A percentile compares a stretch with the other conserved stretches of the same genome.
Conservation (phyloP, 1,140 invertebrate genomes). For the Archivesica marissinica region DNA sequence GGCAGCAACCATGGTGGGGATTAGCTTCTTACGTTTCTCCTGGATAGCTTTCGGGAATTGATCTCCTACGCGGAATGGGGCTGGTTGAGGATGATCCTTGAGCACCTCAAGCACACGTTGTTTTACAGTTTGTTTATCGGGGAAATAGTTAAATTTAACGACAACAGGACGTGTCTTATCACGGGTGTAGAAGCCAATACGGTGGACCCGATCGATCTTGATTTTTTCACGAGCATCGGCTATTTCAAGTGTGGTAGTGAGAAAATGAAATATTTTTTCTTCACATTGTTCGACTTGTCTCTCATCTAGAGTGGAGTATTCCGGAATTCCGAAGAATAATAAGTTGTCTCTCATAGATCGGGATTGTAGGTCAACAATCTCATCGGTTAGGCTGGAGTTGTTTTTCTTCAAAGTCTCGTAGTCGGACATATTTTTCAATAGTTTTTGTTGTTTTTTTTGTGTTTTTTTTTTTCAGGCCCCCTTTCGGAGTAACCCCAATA, state of each 20-base stretch:
- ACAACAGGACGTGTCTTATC: constrained; percentile 8
- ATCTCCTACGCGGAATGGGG: too few species aligned
- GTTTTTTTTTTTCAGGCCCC: too few species aligned
- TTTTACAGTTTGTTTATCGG: constrained; percentile 24
- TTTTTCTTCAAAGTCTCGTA: not conserved
- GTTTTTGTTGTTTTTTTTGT: too few species aligned
- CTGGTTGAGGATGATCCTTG: too few species aligned
- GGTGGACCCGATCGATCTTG: constrained; percentile 4
- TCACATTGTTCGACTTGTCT: not conserved
- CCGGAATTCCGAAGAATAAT: constrained; percentile 1
- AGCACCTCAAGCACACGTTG: not conserved
- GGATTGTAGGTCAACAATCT: not conserved
- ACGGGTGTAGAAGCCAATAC: not conserved
- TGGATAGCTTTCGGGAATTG: constrained; percentile 20
- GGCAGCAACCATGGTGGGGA: not conserved
- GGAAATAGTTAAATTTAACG: constrained; percentile 39
- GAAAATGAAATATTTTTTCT: not conserved
- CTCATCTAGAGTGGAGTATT: not conserved
- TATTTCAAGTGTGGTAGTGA: not conserved
- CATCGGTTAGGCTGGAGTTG: not conserved
- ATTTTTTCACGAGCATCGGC: not conserved
- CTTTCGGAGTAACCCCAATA: too few species aligned
- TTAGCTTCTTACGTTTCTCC: constrained; percentile 10
- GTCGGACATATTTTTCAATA: not conserved
- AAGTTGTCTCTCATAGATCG: constrained; percentile 21